phyloP scores from a whole-genome alignment of 2,113 vertebrate species.

The Catharus minimus region DNA sequence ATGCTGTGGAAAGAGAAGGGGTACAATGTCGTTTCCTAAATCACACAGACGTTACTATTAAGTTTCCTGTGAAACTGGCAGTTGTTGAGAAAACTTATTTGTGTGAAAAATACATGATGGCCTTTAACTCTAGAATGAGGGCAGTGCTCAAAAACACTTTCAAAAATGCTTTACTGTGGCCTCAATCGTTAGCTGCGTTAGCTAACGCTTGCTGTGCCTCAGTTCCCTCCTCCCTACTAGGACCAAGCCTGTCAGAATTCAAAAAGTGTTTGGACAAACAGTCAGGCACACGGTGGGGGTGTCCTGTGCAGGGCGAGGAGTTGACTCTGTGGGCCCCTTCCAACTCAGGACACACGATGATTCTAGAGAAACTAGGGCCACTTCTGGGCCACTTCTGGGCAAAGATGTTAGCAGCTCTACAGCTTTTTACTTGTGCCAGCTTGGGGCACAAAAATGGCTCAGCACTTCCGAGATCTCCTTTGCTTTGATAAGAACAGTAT shows the following conservation, averaged over 20 bases:
- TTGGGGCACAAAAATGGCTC: background rate
- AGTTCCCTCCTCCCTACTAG: background rate
- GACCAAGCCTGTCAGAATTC: background rate
- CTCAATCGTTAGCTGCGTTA: background rate
- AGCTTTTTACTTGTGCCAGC: background rate
- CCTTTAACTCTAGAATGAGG: background rate
- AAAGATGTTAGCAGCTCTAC: background rate
- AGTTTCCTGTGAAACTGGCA: background rate
- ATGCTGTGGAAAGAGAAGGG: background rate
- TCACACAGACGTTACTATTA: background rate
- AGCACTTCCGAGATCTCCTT: background rate
- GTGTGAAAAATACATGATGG: background rate
- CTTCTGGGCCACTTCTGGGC: background rate
- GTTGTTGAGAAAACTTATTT: background rate
- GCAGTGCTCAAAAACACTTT: background rate
- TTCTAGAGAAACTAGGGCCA: background rate
- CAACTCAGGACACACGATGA: background rate
- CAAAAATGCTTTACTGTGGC: background rate
- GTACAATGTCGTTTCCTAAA: background rate
- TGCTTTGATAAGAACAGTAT: background rate
- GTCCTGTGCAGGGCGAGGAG: background rate
- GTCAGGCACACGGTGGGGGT: background rate
- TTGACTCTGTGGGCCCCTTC: background rate
- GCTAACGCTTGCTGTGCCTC: background rate
- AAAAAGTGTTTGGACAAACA: background rate